Base-by-base conservation (phyloP, 2,888 invertebrate genomes). In the Galerucella pusilla region DNA sequence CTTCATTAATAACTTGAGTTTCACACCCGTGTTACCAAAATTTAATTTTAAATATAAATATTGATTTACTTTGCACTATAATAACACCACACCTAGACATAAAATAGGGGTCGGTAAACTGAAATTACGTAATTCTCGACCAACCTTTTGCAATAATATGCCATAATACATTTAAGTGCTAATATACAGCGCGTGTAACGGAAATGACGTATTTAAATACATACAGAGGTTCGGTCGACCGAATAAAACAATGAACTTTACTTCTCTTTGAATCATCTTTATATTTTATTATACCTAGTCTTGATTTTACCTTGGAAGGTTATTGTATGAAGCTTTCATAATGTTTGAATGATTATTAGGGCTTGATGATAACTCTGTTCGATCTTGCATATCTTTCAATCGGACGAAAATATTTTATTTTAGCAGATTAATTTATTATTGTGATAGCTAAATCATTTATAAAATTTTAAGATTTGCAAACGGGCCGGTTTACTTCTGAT, bases 101-200 rank as follows among this genome's bases (percentile, higher is more conserved):
- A 64, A 35, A 64, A 45, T 64, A 64, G 42, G 45, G 64, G 64
- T 64, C 64, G 64, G 28, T 64, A 45, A 42, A 64, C 64, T 14
- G 9, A 28, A 61, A 28, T 64, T 64, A 64, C 64, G 16, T 64
- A 42, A 64, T 64, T 45, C 10, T 64, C 35, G 64, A 45, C 64
- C 64, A 42, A 64, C 64, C 64, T 42, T 64, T 64, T 5, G 10
- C 42, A 7, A 45, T 64, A 42, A 64, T 64, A 45, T 64, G 45
- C 64, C 64, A 42, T 64, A 64, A 64, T 64, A 64, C 16, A 16
- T n/a, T 10, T 14, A 42, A n/a, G 12, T 63, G 45, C 45, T 63
- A 63, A 63, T 63, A 42, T 64, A 64, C n/a, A 42, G n/a, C 64
- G 64, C 45, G 64, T 64, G 45, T 42, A 64, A 45, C 28, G 64